phyloP scores from a whole-genome alignment of 2,888 invertebrate genomes.

The Diarsia dahlii region DNA sequence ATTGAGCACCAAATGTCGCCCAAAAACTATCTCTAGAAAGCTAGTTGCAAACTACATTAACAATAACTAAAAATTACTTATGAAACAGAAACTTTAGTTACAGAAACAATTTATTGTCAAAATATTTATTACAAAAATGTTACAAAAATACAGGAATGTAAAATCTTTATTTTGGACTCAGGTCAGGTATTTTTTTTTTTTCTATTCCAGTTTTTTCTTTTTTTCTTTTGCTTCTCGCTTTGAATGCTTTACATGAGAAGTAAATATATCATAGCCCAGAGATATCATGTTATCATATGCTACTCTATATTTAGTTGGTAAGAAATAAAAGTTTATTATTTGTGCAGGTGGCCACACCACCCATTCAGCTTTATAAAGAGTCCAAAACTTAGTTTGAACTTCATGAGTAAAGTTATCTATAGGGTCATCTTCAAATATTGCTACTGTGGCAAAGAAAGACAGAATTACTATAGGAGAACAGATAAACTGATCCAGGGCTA shows the following conservation, averaged over 20 bases:
- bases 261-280: constrained; percentile 96
- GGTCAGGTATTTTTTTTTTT: constrained; percentile 20
- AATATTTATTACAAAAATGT: constrained; percentile 11
- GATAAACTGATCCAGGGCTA: constrained; percentile 95
- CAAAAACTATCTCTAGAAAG: neutral
- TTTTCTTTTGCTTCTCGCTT: constrained; percentile 53
- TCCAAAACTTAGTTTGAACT: constrained; percentile 93
- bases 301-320: constrained; percentile 95
- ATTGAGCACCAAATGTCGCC: neutral
- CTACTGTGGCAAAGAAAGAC: constrained; percentile 94
- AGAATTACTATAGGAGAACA: constrained; percentile 95
- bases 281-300: constrained; percentile 96
- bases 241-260: constrained; percentile 94
- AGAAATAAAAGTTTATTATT: constrained; percentile 96
- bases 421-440: constrained; percentile 92
- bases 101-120: constrained; percentile 40
- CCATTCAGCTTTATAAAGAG: constrained; percentile 96
- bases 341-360: constrained; percentile 98
- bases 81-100: constrained; percentile 15
- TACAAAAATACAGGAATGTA: neutral
- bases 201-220: constrained; percentile 29
- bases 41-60: neutral
- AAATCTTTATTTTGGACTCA: constrained; percentile 5
- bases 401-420: constrained; percentile 92
- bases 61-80: neutral